Percentiles rank a stretch among this genome's conserved stretches.
These are phyloP conservation scores for Tiliqua scincoides DNA, from an alignment of 2,113 vertebrate genomes.

Conservation along the genomic window DNA sequence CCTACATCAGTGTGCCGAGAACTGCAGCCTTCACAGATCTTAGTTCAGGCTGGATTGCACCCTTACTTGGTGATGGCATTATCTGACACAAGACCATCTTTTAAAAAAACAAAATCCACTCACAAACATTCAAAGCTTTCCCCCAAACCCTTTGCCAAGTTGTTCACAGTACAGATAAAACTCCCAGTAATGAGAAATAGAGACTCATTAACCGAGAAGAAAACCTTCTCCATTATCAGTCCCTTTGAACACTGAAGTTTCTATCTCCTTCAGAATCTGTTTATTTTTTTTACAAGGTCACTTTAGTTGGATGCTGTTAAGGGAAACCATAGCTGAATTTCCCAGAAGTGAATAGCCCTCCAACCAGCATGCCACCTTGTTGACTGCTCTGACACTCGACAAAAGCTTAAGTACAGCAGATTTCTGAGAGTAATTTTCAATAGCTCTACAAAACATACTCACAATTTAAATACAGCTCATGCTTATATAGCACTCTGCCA, in stretches of 20 bases:
- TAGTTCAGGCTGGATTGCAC: not conserved
- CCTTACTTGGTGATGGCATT: not conserved
- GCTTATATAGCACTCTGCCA: fast-evolving
- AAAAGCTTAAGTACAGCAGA: not conserved
- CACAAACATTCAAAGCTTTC: not conserved
- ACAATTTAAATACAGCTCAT: not conserved
- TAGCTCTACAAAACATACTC: not conserved
- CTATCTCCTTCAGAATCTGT: too few relatives aligned
- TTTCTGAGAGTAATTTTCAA: not conserved
- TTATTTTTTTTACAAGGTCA: not conserved
- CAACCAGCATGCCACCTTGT: not conserved
- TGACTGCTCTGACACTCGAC: not conserved
- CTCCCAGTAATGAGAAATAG: too few relatives aligned
- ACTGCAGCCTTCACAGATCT: not conserved
- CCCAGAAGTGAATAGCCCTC: not conserved
- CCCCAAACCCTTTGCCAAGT: not conserved
- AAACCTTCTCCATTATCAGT: not conserved
- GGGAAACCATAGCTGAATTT: not conserved
- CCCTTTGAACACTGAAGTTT: not conserved
- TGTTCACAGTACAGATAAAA: not conserved
- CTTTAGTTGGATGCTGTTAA: not conserved
- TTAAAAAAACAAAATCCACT: not conserved
- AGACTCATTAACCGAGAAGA: not conserved
- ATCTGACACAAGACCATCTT: not conserved
- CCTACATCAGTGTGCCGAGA: too few relatives aligned